phyloP scores from a whole-genome alignment of 2,113 vertebrate genomes.

The Chunga burmeisteri region DNA sequence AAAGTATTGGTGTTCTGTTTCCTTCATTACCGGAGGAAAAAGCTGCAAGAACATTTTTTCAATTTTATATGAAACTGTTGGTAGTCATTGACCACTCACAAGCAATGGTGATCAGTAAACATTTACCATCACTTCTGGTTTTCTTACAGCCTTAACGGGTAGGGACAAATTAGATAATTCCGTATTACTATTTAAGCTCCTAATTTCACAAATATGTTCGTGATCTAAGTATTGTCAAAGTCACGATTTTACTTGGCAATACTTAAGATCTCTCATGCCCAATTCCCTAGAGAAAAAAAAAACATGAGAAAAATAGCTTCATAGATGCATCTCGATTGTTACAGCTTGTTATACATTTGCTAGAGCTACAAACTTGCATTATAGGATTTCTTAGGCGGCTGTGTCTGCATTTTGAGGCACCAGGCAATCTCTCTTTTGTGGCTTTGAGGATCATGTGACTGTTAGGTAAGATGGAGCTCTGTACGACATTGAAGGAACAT shows the following conservation, averaged over 20 bases:
- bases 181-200: rapidly evolving
- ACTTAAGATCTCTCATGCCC: too few species aligned
- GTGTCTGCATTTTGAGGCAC: rapidly evolving
- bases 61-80: rapidly evolving
- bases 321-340: rapidly evolving
- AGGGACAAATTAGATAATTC: not conserved
- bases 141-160: not conserved
- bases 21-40: rapidly evolving
- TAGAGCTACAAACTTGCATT: rapidly evolving
- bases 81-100: rapidly evolving
- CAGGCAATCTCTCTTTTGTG: rapidly evolving
- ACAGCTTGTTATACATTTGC: rapidly evolving
- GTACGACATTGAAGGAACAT: rapidly evolving
- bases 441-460: rapidly evolving
- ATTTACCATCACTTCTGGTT: rapidly evolving
- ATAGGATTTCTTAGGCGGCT: rapidly evolving
- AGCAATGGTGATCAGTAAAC: rapidly evolving
- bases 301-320: rapidly evolving
- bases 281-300: not conserved
- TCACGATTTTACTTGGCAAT: rapidly evolving
- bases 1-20: rapidly evolving
- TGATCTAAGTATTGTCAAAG: not conserved
- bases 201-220: rapidly evolving
- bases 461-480: rapidly evolving
- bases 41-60: rapidly evolving